Conservation (phyloP, 2,888 invertebrate species). For the Atethmia centrago region DNA sequence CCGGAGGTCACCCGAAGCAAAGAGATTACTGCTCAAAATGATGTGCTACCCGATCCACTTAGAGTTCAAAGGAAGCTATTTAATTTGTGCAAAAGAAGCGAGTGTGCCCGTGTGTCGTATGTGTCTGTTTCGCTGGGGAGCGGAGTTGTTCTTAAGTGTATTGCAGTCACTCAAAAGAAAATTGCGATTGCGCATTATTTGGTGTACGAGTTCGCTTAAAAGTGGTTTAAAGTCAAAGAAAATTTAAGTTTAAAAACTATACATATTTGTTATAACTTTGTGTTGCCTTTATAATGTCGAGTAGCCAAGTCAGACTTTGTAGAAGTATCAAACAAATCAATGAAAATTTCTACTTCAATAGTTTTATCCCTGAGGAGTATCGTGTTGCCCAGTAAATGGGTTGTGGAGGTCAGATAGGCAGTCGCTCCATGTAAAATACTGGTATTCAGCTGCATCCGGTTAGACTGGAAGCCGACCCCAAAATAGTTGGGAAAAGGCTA, state of each 20-base stretch:
- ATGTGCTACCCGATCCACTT: conserved; percentile 15
- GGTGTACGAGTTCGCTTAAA: background rate
- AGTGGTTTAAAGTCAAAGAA: conserved; percentile 5
- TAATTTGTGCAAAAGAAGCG: conserved; percentile 47
- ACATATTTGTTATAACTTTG: conserved; percentile 8
- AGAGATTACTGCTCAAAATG: conserved; percentile 32
- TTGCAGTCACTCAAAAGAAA: background rate
- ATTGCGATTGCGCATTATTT: conserved; percentile 27
- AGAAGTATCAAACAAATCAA: conserved; percentile 17
- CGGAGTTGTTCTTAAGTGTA: conserved; percentile 6
- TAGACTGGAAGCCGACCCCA: too few relatives aligned
- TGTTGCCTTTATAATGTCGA: conserved; percentile 21
- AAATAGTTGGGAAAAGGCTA: too few relatives aligned
- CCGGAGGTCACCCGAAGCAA: conserved; percentile 24
- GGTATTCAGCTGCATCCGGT: too few relatives aligned
- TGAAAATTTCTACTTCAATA: background rate
- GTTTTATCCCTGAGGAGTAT: background rate
- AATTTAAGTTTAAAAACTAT: conserved; percentile 15
- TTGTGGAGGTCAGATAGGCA: too few relatives aligned
- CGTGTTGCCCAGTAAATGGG: too few relatives aligned
- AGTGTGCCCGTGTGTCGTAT: background rate
- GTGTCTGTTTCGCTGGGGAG: background rate
- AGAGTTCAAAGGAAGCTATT: conserved; percentile 36
- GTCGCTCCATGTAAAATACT: too few relatives aligned
- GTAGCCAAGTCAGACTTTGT: background rate